Evolutionary conservation across 2,888 invertebrate genomes (phyloP), one percentile per base, ranked within the genome.

Genomic region (Drosophila recens): DNA sequence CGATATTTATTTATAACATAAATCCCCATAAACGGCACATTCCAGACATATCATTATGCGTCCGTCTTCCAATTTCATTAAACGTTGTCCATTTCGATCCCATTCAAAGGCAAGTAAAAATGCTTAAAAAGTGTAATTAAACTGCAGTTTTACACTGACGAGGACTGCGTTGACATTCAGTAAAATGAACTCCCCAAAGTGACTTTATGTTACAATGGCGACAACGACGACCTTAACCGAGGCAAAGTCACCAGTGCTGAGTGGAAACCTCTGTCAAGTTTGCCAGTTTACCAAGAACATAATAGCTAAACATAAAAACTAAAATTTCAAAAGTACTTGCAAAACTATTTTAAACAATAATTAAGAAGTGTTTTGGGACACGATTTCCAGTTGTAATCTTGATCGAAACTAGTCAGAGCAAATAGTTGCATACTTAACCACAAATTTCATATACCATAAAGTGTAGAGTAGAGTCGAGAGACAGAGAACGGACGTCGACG

Each of bases 41-140:
- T 40, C 30, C 36, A 11, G 42, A 4, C 5, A 46, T 56, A 34
- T 52, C 43, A 56, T 76, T 56, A 40, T 43, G 43, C 11, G 56
- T 54, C 51, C 27, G n/a, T 11, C 23, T 48, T 61, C 68, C 71
- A 71, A 81, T 79, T 76, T 61, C 68, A 52, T 72, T 81, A 66
- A 76, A 61, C 65, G 73, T 40, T 52, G 34, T 59, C 52, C 79
- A 72, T 72, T 82, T 68, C 72, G 69, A 70, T 67, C 34, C 43
- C 74, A 75, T 72, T 81, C 68, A 75, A 80, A 78, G 67, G 52
- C 57, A 78, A 69, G 64, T 80, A 69, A 71, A 82, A 75, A 67
- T 72, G 70, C 67, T 70, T 65, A 75, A 78, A 75, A 80, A 78
- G 46, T 68, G 82, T 80, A 81, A 81, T 81, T 81, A 82, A 81